These are phyloP conservation scores for Cochlearius cochlearius DNA, from an alignment of 2,113 vertebrate species.

Conservation along the genomic window DNA sequence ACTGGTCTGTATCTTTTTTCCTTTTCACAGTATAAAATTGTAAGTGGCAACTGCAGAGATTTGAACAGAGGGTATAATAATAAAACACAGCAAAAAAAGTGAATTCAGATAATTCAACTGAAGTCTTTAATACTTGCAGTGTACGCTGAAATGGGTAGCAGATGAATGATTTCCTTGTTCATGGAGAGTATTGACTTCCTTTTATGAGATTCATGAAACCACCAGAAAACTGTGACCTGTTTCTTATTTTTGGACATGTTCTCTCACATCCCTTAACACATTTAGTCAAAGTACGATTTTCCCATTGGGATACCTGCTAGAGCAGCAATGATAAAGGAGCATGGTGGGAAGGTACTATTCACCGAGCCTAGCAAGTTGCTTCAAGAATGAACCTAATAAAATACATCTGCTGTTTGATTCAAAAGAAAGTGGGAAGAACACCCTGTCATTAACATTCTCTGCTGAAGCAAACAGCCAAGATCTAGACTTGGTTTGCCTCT, in stretches of 20 bases:
- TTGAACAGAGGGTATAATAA: constrained; percentile 58
- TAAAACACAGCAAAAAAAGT: constrained; percentile 45
- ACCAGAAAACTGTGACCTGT: constrained; percentile 6
- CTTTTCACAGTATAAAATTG: constrained; percentile 72
- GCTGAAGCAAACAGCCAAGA: not conserved
- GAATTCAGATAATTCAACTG: constrained; percentile 33
- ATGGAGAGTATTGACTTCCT: constrained; percentile 25
- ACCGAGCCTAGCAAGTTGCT: not conserved
- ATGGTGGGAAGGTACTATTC: not conserved
- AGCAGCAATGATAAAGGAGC: not conserved
- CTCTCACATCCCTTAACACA: not conserved
- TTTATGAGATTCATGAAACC: constrained; percentile 49
- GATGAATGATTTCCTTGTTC: constrained; percentile 14
- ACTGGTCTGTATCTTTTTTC: constrained; percentile 51
- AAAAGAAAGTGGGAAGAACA: not conserved
- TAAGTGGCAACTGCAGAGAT: constrained; percentile 60
- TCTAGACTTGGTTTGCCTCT: not conserved
- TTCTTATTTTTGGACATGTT: not conserved
- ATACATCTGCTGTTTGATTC: not conserved
- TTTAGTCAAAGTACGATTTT: not conserved
- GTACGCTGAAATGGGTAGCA: constrained; percentile 30
- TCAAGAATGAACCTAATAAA: not conserved
- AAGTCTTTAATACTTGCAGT: constrained; percentile 40
- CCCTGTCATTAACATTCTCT: not conserved
- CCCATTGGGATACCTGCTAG: not conserved